phyloP scores from a whole-genome alignment of 1,140 invertebrate species.

The Ceratina calcarata region DNA sequence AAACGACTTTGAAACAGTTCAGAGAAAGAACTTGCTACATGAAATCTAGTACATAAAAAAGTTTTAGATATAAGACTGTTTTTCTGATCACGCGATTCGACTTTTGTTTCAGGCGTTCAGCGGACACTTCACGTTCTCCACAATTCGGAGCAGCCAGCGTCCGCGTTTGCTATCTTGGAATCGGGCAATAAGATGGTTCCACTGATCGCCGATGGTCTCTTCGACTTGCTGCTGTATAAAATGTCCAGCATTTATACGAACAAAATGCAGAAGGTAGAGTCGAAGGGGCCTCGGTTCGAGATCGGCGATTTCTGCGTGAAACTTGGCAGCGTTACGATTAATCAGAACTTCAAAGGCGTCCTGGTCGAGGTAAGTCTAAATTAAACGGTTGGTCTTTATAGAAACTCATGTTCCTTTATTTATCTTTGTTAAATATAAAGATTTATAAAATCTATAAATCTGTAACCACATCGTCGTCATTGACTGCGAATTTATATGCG shows the following conservation, averaged over 20 bases:
- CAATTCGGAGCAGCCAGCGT: constrained; percentile 96
- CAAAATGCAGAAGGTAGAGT: constrained; percentile 93
- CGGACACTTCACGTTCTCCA: constrained; percentile 94
- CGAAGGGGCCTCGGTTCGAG: constrained; percentile 95
- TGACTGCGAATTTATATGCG: too few relatives aligned
- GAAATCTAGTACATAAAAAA: too few relatives aligned
- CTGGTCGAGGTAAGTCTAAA: constrained; percentile 88
- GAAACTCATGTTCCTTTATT: too few relatives aligned
- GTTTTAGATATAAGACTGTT: too few relatives aligned
- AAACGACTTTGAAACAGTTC: too few relatives aligned
- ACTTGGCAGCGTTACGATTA: constrained; percentile 94
- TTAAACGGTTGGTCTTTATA: too few relatives aligned
- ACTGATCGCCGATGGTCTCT: constrained; percentile 93
- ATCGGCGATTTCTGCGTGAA: constrained; percentile 97
- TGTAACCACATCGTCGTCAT: too few relatives aligned
- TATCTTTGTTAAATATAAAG: too few relatives aligned
- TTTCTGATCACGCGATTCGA: neutral
- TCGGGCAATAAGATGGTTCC: constrained; percentile 91
- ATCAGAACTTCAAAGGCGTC: constrained; percentile 96
- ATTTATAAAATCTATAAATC: too few relatives aligned
- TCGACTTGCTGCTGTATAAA: constrained; percentile 95
- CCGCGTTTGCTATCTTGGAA: constrained; percentile 95
- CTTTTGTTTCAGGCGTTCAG: constrained; percentile 79
- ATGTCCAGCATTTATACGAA: constrained; percentile 92
- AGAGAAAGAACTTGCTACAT: too few relatives aligned